phyloP scores from a whole-genome alignment of 2,888 invertebrate species.

The Lutraria lutraria region DNA sequence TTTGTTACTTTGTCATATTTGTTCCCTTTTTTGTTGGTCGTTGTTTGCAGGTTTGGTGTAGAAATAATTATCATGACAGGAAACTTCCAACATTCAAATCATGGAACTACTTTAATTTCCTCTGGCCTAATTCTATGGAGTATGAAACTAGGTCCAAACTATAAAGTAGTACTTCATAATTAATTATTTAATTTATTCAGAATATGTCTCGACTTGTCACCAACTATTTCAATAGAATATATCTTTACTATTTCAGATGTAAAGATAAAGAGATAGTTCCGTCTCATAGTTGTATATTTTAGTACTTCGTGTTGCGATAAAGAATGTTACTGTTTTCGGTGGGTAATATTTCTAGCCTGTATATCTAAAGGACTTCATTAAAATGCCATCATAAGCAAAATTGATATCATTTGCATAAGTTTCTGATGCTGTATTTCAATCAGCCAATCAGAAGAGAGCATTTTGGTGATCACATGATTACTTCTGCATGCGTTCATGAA shows the following conservation, averaged over 20 bases:
- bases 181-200: constrained; percentile 11
- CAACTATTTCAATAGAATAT: neutral
- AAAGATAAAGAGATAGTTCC: neutral
- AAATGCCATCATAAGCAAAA: neutral
- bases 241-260: neutral
- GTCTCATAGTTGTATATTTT: neutral
- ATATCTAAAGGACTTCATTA: neutral
- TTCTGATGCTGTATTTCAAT: neutral
- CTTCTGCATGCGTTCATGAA: constrained; percentile 1
- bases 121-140: neutral
- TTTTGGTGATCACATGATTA: neutral
- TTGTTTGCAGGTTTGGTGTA: no score
- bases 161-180: neutral
- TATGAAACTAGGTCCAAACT: neutral
- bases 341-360: neutral
- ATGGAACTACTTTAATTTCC: neutral
- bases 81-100: no score
- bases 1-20: no score
- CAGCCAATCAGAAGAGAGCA: neutral
- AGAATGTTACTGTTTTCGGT: neutral
- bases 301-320: neutral
- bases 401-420: neutral
- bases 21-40: no score
- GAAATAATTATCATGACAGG: no score
- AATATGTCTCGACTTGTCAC: neutral